Percentiles rank a stretch among this genome's conserved stretches.
Evolutionary conservation across 2,113 vertebrate species (phyloP).

Genomic region (Bos indicus): DNA sequence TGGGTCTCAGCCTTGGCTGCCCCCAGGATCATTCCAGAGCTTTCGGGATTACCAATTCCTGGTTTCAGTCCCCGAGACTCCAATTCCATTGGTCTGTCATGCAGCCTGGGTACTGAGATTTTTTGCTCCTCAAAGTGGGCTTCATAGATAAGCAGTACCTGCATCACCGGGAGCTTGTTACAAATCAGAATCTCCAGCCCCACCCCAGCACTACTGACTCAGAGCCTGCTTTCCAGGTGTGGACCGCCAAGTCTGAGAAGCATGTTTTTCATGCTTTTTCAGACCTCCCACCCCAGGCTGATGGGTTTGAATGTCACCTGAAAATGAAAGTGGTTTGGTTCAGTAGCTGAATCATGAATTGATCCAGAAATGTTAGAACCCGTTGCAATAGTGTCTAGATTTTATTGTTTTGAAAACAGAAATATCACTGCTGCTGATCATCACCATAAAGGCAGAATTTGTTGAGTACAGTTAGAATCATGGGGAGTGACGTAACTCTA

Average conservation of each 20-base stretch:
- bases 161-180: background rate
- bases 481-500: fast-evolving
- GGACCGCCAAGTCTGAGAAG: background rate
- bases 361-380: background rate
- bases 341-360: background rate
- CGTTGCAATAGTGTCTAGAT: background rate
- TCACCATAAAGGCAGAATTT: background rate
- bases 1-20: background rate
- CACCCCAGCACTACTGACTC: background rate
- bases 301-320: background rate
- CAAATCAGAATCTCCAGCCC: background rate
- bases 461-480: background rate
- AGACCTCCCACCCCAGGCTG: background rate
- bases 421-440: background rate
- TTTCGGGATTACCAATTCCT: background rate
- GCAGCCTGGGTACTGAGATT: background rate
- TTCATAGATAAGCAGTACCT: background rate
- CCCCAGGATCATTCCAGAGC: background rate
- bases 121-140: background rate
- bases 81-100: background rate
- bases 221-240: background rate
- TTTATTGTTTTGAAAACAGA: background rate
- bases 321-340: background rate
- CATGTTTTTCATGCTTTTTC: background rate
- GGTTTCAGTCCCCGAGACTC: background rate